Percentiles rank a stretch among this genome's conserved stretches.
Conservation (phyloP, 1,140 invertebrate genomes). For the Drosophila santomea region DNA sequence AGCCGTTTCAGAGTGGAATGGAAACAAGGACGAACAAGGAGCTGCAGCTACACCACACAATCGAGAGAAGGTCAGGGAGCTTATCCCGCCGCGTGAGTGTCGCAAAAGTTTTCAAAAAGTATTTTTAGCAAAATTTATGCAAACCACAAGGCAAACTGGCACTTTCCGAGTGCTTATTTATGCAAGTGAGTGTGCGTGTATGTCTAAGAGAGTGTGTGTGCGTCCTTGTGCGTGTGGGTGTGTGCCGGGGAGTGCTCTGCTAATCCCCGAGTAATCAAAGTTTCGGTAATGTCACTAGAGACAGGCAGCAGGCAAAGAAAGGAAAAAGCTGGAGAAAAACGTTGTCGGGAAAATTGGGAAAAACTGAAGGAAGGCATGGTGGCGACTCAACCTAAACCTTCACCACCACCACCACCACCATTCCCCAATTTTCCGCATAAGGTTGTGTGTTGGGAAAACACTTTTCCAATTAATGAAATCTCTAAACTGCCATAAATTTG, state of each 20-base stretch:
- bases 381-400: no score
- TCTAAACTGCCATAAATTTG: constrained; percentile 84
- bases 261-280: constrained; percentile 84
- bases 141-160: constrained; percentile 78
- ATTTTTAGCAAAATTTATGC: constrained; percentile 83
- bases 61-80: not conserved
- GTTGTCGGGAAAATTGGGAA: constrained; percentile 52
- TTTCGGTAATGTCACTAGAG: constrained; percentile 73
- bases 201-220: not conserved
- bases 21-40: not conserved
- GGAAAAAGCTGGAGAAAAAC: constrained; percentile 41
- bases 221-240: constrained; percentile 15
- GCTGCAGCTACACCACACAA: not conserved
- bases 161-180: constrained; percentile 33
- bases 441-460: constrained; percentile 51
- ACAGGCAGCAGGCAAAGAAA: constrained; percentile 41
- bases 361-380: constrained; percentile 27
- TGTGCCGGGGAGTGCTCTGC: constrained; percentile 48
- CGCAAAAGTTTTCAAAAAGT: constrained; percentile 81
- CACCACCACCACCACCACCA: not conserved
- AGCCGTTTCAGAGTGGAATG: not conserved
- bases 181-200: constrained; percentile 32
- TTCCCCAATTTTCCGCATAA: not conserved
- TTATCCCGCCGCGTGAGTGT: constrained; percentile 55
- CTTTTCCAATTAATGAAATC: constrained; percentile 85